Base-by-base conservation (phyloP, 1,140 invertebrate genomes). In the Monomorium pharaonis region DNA sequence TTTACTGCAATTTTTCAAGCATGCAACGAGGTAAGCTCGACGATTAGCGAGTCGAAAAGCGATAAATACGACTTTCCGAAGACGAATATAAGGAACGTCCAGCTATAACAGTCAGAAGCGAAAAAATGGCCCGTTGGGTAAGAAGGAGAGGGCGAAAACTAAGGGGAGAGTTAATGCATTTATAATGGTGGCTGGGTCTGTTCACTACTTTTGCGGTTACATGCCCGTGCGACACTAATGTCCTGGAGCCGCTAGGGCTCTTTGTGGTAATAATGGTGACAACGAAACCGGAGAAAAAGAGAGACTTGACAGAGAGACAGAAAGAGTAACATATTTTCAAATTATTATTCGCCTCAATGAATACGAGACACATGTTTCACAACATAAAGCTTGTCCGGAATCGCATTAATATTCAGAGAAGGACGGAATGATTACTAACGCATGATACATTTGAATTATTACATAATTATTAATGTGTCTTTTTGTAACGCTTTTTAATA, bases 151-250 rank as follows among this genome's bases (percentile, higher is more conserved):
- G 78, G 49, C 62, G 76, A 67, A 51, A 70, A 63, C 47, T 56
- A 58, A 81, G 76, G 88, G 81, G 90, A 88, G 89, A 91, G 89
- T 92, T 94, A 94, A 94, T 92, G 93, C 91, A 94, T 94, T 94
- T 94, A 91, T 93, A 92, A 94, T 93, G 89, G 90, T 88, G 76
- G 88, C 88, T 60, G 85, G 89, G 78, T 89, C 91, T 89, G 90
- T 88, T 89, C 67, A 86, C 80, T 89, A 85, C 75, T 87, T 93
- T 90, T 94, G 93, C 92, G 94, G 93, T 94, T 89, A 84, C 87
- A 70, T 87, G 91, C 74, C 81, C 67, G 85, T 89, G 91, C 88
- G 92, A 88, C 90, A 90, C 89, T 92, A 92, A 93, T 93, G 84
- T 81, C 77, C 30, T 81, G 80, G 86, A 87, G 86, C 85, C 86